Percentiles rank a stretch among this genome's conserved stretches.
Evolutionary conservation across 2,113 vertebrate genomes (phyloP).

Genomic region (Psittacus erithacus): DNA sequence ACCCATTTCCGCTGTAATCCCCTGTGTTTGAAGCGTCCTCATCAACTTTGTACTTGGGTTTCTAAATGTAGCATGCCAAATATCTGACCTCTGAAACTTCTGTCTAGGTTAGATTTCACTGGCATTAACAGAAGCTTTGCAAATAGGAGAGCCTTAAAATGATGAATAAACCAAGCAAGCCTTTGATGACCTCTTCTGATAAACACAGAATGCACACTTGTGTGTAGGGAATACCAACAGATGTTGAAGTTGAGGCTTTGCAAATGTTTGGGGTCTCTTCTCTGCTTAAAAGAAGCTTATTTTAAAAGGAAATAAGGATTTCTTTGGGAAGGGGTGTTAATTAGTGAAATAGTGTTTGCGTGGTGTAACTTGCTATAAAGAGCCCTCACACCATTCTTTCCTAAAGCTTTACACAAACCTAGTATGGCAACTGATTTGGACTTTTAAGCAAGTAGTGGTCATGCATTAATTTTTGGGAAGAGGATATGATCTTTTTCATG

Average conservation of each 20-base stretch:
- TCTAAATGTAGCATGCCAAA: slow-evolving; percentile 68
- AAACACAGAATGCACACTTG: slow-evolving; percentile 30
- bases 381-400: slow-evolving; percentile 52
- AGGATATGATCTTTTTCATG: not conserved
- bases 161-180: slow-evolving; percentile 59
- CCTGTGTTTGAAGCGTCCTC: slow-evolving; percentile 51
- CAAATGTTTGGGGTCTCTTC: slow-evolving; percentile 1
- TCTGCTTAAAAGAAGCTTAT: slow-evolving; percentile 17
- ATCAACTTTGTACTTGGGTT: slow-evolving; percentile 69
- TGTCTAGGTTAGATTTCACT: slow-evolving; percentile 61
- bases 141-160: slow-evolving; percentile 43
- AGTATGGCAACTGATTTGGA: slow-evolving; percentile 16
- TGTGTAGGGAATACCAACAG: slow-evolving; percentile 31
- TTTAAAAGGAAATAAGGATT: slow-evolving; percentile 26
- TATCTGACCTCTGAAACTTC: slow-evolving; percentile 74
- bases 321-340: slow-evolving; percentile 42
- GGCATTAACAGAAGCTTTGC: slow-evolving; percentile 72
- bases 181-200: slow-evolving; percentile 57
- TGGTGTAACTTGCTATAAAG: slow-evolving; percentile 42
- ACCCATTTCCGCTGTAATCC: slow-evolving; percentile 60
- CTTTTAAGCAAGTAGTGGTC: slow-evolving; percentile 63
- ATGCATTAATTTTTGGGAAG: slow-evolving; percentile 3
- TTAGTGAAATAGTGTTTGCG: slow-evolving; percentile 49
- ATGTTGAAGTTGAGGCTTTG: not conserved
- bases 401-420: slow-evolving; percentile 38